Evolutionary conservation across 2,888 invertebrate genomes (phyloP).

Genomic region (Agrochola litura): DNA sequence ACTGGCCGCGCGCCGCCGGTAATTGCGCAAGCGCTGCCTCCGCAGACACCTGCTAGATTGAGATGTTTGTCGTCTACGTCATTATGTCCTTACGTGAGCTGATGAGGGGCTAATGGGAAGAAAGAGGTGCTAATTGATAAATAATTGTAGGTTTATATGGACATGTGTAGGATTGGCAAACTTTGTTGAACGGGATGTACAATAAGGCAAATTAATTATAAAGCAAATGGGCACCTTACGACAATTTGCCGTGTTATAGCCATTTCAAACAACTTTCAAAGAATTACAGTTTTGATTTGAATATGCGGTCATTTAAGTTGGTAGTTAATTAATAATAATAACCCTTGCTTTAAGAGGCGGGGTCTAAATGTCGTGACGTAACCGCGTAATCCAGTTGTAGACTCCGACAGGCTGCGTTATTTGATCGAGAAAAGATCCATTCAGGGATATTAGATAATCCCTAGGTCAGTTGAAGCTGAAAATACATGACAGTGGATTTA

Average conservation of each 20-base stretch:
- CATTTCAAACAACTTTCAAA: background rate
- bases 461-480: background rate
- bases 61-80: constrained; percentile 56
- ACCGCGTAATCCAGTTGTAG: background rate
- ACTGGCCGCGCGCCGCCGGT: constrained; percentile 53
- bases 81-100: constrained; percentile 35
- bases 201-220: background rate
- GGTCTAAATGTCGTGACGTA: background rate
- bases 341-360: background rate
- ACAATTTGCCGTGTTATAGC: background rate
- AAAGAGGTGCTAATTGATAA: constrained; percentile 38
- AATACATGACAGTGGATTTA: background rate
- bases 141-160: constrained; percentile 16
- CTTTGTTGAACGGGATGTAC: background rate
- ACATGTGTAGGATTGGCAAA: background rate
- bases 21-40: constrained; percentile 45
- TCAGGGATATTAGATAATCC: background rate
- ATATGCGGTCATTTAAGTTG: background rate
- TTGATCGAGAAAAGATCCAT: background rate
- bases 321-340: background rate
- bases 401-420: background rate
- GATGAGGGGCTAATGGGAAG: constrained; percentile 37
- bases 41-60: constrained; percentile 61
- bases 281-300: background rate
- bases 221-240: background rate